These are phyloP conservation scores for Gymnarchus niloticus DNA, from an alignment of 2,113 vertebrate species.

Conservation along the genomic window DNA sequence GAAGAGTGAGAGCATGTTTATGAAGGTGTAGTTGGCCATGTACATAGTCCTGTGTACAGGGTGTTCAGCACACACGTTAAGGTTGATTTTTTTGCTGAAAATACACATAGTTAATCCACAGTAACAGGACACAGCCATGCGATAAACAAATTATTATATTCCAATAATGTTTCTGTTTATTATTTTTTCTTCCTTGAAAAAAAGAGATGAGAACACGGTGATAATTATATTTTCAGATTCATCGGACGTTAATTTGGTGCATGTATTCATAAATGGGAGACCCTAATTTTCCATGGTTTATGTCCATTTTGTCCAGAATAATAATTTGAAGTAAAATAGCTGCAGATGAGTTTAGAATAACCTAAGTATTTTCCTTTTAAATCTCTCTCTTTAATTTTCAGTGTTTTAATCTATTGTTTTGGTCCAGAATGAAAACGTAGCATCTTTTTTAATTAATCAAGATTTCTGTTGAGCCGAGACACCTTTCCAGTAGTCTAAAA, in stretches of 20 bases:
- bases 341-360: conserved; percentile 60
- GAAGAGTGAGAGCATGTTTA: conserved; percentile 31
- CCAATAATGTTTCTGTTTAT: conserved; percentile 45
- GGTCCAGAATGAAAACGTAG: conserved; percentile 35
- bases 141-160: conserved; percentile 53
- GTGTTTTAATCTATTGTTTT: conserved; percentile 43
- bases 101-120: conserved; percentile 68
- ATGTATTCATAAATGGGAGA: conserved; percentile 39
- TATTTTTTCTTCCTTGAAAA: conserved; percentile 44
- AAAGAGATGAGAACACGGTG: conserved; percentile 32
- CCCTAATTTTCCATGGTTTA: conserved; percentile 25
- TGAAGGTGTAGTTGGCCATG: conserved; percentile 25
- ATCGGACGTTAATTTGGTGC: conserved; percentile 45
- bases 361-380: conserved; percentile 48
- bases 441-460: conserved; percentile 62
- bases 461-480: conserved; percentile 97
- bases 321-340: conserved; percentile 64
- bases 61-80: conserved; percentile 45
- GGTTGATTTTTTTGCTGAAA: conserved; percentile 49
- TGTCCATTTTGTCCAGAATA: conserved; percentile 43
- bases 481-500: conserved; percentile 99
- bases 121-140: conserved; percentile 64
- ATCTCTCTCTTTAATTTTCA: conserved; percentile 48
- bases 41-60: conserved; percentile 36
- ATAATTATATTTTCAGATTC: conserved; percentile 6